Percentiles rank a stretch among this genome's conserved stretches.
Conservation (phyloP, 2,113 vertebrate genomes). For the Coracopsis vasa region DNA sequence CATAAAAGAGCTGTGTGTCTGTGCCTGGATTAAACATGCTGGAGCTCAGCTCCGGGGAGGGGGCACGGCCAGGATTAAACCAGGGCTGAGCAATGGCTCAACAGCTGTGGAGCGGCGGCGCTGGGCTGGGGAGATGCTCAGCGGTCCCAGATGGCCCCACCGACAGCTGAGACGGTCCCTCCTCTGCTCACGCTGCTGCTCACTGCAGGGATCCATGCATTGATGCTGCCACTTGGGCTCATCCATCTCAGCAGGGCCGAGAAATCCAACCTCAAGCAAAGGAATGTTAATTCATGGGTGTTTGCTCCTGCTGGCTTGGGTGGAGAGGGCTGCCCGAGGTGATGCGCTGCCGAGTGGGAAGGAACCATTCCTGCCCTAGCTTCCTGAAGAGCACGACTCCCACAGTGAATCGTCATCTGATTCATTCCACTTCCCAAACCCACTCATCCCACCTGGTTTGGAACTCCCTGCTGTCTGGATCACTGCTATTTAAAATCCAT, state of each 20-base stretch:
- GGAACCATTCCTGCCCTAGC: not conserved
- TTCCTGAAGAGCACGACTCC: not conserved
- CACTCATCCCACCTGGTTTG: slow-evolving; percentile 4
- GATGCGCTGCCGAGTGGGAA: not conserved
- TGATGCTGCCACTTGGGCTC: slow-evolving; percentile 60
- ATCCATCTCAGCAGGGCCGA: slow-evolving; percentile 50
- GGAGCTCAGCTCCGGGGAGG: slow-evolving; percentile 10
- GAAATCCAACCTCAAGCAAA: not conserved
- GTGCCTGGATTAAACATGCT: slow-evolving; percentile 43
- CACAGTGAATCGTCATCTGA: not conserved
- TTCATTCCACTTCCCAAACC: not conserved
- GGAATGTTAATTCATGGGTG: not conserved
- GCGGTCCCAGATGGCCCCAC: slow-evolving; percentile 62
- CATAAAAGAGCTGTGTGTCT: slow-evolving; percentile 34
- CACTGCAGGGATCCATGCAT: not conserved
- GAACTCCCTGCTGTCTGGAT: not conserved
- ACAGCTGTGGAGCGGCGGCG: slow-evolving; percentile 23
- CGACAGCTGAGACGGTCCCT: slow-evolving; percentile 68
- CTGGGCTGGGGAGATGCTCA: slow-evolving; percentile 13
- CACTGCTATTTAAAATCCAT: slow-evolving; percentile 10
- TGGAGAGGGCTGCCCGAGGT: accelerated
- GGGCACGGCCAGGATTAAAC: not conserved
- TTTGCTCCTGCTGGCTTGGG: not conserved
- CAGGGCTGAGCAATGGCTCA: not conserved
- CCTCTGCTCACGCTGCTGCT: not conserved